phyloP scores from a whole-genome alignment of 1,140 invertebrate species.

The Diprion similis region DNA sequence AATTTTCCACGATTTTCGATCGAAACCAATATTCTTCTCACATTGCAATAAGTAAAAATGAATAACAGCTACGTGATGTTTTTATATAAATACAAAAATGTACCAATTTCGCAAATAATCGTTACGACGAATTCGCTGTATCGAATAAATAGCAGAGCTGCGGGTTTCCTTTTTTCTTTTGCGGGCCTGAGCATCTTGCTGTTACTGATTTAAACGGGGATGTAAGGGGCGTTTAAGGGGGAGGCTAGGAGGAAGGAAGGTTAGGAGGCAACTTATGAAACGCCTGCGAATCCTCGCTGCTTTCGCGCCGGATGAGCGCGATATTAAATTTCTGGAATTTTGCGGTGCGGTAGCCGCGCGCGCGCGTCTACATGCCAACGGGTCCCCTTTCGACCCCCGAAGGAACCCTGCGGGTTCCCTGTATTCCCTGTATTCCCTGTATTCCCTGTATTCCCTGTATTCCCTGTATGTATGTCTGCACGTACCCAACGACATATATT shows the following conservation, averaged over 20 bases:
- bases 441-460: too few relatives aligned
- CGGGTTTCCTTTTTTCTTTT: too few relatives aligned
- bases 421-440: too few relatives aligned
- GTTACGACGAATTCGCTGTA: neutral
- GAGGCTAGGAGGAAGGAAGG: constrained; percentile 39
- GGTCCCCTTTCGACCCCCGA: neutral
- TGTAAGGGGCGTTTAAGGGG: neutral
- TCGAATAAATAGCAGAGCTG: too few relatives aligned
- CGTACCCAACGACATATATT: too few relatives aligned
- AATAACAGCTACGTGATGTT: neutral
- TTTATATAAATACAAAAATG: neutral
- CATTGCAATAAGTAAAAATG: neutral
- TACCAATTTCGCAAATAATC: neutral
- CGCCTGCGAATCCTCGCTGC: constrained; percentile 24
- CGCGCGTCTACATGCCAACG: constrained; percentile 31
- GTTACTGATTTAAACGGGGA: neutral
- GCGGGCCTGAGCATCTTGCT: too few relatives aligned
- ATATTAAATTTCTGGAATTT: constrained; percentile 65
- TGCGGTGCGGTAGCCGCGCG: constrained; percentile 51
- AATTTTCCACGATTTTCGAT: too few relatives aligned
- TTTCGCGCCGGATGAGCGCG: constrained; percentile 41
- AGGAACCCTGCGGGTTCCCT: too few relatives aligned
- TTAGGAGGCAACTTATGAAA: constrained; percentile 57
- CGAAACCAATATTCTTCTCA: too few relatives aligned
- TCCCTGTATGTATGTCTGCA: too few relatives aligned